Evolutionary conservation across 2,113 vertebrate species (phyloP).

Genomic region (Sturnira hondurensis): DNA sequence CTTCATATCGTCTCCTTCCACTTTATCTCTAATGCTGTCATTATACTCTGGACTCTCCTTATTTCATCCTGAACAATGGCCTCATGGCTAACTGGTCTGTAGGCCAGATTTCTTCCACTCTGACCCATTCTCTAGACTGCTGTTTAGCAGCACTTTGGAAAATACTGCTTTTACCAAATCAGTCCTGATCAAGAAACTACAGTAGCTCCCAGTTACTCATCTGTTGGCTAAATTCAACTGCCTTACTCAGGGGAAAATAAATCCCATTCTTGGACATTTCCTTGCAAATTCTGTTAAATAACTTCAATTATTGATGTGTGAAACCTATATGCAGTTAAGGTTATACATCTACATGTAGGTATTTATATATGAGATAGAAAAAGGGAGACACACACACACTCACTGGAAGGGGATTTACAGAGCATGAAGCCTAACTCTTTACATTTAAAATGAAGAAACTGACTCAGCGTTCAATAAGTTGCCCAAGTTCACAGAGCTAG

Average conservation of each 20-base stretch:
- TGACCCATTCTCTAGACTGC: not conserved
- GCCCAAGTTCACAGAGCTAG: not conserved
- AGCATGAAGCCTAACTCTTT: not conserved
- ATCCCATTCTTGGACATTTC: not conserved
- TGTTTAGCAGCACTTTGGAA: constrained; percentile 10
- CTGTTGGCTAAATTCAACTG: not conserved
- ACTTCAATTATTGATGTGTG: not conserved
- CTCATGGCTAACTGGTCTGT: not conserved
- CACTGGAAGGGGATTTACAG: not conserved
- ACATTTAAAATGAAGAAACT: constrained; percentile 19
- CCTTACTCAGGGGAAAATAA: not conserved
- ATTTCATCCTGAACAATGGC: not conserved
- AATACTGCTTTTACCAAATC: not conserved
- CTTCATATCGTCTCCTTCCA: not conserved
- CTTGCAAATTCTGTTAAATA: not conserved
- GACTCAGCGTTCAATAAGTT: not conserved
- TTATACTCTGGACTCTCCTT: not conserved
- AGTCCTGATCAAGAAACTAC: not conserved
- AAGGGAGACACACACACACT: not conserved
- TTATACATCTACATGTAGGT: not conserved
- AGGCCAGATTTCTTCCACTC: not conserved
- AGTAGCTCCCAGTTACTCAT: not conserved
- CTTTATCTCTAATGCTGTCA: not conserved
- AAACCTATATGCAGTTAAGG: not conserved
- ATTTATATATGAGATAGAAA: not conserved